Evolutionary conservation across 2,888 invertebrate species (phyloP).

Genomic region (Ptilodon capucinus): DNA sequence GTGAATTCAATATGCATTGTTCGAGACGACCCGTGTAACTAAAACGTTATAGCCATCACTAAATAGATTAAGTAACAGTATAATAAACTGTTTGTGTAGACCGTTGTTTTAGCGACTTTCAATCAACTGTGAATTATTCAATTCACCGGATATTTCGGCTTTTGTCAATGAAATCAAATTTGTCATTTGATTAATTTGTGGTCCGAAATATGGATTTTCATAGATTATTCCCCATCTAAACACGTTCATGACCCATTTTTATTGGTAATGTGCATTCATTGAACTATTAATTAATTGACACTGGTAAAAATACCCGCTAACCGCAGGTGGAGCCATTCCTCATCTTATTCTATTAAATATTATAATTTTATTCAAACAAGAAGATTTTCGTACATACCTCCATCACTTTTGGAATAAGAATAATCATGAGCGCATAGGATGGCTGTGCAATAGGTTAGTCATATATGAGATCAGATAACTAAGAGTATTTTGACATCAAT

Average conservation of each 20-base stretch:
- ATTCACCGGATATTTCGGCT: neutral
- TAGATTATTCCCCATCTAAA: too few relatives aligned
- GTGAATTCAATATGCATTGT: slow-evolving; percentile 46
- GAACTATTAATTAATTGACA: too few relatives aligned
- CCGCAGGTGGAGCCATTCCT: too few relatives aligned
- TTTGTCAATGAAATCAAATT: neutral
- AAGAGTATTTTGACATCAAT: too few relatives aligned
- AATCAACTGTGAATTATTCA: neutral
- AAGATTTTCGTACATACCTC: too few relatives aligned
- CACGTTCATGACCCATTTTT: too few relatives aligned
- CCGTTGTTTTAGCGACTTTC: neutral
- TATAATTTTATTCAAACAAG: too few relatives aligned
- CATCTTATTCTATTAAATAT: too few relatives aligned
- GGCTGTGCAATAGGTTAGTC: neutral
- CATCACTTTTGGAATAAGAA: neutral
- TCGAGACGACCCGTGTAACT: slow-evolving; percentile 15
- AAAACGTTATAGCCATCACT: neutral
- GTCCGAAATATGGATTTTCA: neutral
- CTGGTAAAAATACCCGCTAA: too few relatives aligned
- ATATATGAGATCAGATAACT: too few relatives aligned
- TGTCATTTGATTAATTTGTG: neutral
- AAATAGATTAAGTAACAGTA: neutral
- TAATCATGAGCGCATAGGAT: too few relatives aligned
- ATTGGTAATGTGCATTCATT: too few relatives aligned
- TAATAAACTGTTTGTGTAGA: neutral